Evolutionary conservation across 2,888 invertebrate genomes (phyloP).

Genomic region (Stenichneumon culpator): DNA sequence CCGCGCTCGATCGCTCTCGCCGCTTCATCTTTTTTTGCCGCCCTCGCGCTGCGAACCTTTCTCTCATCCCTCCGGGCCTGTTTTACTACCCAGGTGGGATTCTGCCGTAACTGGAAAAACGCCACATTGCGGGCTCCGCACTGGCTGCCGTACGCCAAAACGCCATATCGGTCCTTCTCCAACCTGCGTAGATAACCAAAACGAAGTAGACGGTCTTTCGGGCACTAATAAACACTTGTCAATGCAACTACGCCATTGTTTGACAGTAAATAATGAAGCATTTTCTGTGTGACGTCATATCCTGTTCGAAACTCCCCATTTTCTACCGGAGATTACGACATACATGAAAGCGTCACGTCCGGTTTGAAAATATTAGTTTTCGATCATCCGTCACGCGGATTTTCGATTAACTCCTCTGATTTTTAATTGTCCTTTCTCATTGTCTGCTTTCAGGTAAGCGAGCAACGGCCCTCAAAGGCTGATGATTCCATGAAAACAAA

Average conservation of each 20-base stretch:
- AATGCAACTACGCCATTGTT: no score
- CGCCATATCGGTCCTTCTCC: no score
- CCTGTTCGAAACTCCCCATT: not conserved
- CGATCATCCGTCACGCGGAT: not conserved
- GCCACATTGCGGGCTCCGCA: slow-evolving; percentile 48
- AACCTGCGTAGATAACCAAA: no score
- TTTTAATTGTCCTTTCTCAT: slow-evolving; percentile 27
- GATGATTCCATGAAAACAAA: slow-evolving; percentile 1
- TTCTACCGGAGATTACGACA: slow-evolving; percentile 5
- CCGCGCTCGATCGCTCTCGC: slow-evolving; percentile 56
- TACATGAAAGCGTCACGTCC: not conserved
- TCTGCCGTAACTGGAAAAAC: no score
- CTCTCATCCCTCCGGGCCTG: slow-evolving; percentile 47
- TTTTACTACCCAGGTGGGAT: slow-evolving; percentile 54
- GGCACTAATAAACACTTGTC: not conserved
- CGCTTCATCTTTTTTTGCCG: slow-evolving; percentile 68
- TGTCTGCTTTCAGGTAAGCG: slow-evolving; percentile 64
- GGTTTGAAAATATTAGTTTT: slow-evolving; percentile 9
- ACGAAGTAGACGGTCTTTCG: no score
- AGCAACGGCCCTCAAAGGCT: not conserved
- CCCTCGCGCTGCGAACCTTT: slow-evolving; percentile 36
- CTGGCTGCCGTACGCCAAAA: no score
- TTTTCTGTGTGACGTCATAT: not conserved
- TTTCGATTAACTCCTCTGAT: slow-evolving; percentile 1
- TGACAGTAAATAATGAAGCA: no score